Base-by-base conservation (phyloP, 2,797 vertebrate species). In the Neosalanx taihuensis region DNA sequence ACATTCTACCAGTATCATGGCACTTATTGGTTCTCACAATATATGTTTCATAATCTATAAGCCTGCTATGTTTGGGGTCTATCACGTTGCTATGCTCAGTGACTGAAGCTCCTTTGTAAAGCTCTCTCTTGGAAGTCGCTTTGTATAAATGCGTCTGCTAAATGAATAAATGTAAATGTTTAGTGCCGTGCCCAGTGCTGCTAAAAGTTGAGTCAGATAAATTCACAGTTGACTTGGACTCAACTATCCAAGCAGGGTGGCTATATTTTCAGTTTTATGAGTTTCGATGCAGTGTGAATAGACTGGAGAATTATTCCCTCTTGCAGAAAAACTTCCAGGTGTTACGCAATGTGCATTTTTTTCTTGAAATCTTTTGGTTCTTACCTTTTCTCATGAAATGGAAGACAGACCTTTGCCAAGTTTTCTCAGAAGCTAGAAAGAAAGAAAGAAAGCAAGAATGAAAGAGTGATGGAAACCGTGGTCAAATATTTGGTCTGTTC, bases 321-420 rank as follows among this genome's bases (percentile, higher is more conserved):
- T 64, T 79, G 61, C 84, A 82, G 81, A 90, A 91, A 88, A 83
- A 88, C 85, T 90, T 90, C 87, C 90, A 91, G 87, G 86, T 90
- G 88, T 89, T 86, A 73, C 81, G 87, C 82, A 85, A 78, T 80
- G 83, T 80, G 83, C 75, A 85, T 41, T 72, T 62, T 83, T 71
- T 81, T 74, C 79, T 20, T 37, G 56, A 66, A 74, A 64, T 56
- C 33, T 46, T 77, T 81, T 69, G 81, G 67, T 69, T 82, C 77
- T 64, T 64, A 67, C 69, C 76, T 46, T 5, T 49, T 72, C 71
- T 72, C 79, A 71, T 72, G 73, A 69, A 79, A 69, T 59, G 51
- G 68, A 53, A 64, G 72, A 73, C 33, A 79, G 67, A 59, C 2
- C 67, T 51, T 72, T 37, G 33, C 57, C 58, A n/a, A 56, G 46